Evolutionary conservation across 2,113 vertebrate species (phyloP), one percentile per base, ranked within the genome.

Genomic region (Bostrychus sinensis): DNA sequence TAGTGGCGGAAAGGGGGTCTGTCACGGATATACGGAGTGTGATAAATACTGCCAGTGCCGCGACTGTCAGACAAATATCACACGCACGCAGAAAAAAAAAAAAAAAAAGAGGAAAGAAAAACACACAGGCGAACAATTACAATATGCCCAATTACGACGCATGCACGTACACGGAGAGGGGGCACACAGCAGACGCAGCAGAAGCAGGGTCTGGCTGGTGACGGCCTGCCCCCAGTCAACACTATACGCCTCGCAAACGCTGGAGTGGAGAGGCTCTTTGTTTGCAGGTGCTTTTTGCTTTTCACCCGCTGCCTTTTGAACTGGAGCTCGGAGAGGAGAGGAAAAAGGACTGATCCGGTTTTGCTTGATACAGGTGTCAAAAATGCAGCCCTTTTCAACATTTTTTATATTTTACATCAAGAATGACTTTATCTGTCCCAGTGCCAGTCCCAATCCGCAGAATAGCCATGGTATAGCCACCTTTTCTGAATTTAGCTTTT

Each of bases 31-130:
- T 90, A 86, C 83, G 81, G 89, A 88, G 89, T 89, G 91, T 89
- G 90, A 92, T 91, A 92, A 92, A 93, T 90, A 92, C 90, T 85
- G 89, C 88, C 89, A 84, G 81, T 80, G 86, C 79, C 62, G 78
- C 86, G 81, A 92, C 89, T 91, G 91, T 91, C 91, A 92, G 83
- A 80, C 68, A 77, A 80, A 86, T 89, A 92, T 88, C 85, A 87
- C 88, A 84, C 84, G 69, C 82, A 68, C 70, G 17, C 58, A 41
- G n/a, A n/a, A n/a, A n/a, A n/a, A n/a, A n/a, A n/a, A n/a, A n/a
- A n/a, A n/a, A n/a, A n/a, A n/a, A n/a, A n/a, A n/a, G n/a, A n/a
- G n/a, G n/a, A n/a, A n/a, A n/a, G n/a, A 41, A 34, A 45, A 57
- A 51, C 50, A 58, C 56, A 73, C 56, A 65, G 56, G 30, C 53